A percentile compares a stretch with the other conserved stretches of the same genome.
These are phyloP conservation scores for Nemapogon koenigi DNA, from an alignment of 2,888 invertebrate genomes.

Conservation along the genomic window DNA sequence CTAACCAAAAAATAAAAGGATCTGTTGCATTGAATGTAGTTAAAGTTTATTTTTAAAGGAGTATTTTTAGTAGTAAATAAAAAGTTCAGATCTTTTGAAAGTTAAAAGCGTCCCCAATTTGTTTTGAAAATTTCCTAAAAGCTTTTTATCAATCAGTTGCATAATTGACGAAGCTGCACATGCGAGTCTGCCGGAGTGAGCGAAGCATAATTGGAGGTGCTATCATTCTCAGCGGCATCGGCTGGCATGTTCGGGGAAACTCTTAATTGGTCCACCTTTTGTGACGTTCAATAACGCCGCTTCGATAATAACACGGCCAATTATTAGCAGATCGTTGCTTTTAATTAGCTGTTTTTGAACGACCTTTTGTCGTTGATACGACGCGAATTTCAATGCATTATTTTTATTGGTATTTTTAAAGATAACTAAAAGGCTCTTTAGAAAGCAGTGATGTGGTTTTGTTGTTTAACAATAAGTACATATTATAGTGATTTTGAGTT, in stretches of 20 bases:
- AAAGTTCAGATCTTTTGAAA: too few relatives aligned
- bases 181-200: constrained; percentile 27
- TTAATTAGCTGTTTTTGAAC: constrained; percentile 37
- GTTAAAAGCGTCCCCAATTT: constrained; percentile 49
- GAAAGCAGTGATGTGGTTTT: too few relatives aligned
- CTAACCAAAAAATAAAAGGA: too few relatives aligned
- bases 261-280: constrained; percentile 62
- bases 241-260: constrained; percentile 58
- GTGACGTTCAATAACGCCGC: constrained; percentile 56
- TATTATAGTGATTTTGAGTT: too few relatives aligned
- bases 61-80: too few relatives aligned
- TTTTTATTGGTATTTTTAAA: too few relatives aligned
- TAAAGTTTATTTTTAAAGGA: too few relatives aligned
- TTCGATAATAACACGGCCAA: constrained; percentile 51
- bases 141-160: constrained; percentile 52
- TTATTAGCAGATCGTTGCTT: constrained; percentile 54
- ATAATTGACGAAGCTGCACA: constrained; percentile 47
- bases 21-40: too few relatives aligned
- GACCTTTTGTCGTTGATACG: constrained; percentile 4
- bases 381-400: too few relatives aligned
- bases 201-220: constrained; percentile 53
- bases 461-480: too few relatives aligned
- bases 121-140: constrained; percentile 40
- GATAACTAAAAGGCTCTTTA: too few relatives aligned
- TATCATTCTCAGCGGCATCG: constrained; percentile 55